Evolutionary conservation across 2,113 vertebrate species (phyloP), one percentile per base, ranked within the genome.

Genomic region (Piaya cayana): DNA sequence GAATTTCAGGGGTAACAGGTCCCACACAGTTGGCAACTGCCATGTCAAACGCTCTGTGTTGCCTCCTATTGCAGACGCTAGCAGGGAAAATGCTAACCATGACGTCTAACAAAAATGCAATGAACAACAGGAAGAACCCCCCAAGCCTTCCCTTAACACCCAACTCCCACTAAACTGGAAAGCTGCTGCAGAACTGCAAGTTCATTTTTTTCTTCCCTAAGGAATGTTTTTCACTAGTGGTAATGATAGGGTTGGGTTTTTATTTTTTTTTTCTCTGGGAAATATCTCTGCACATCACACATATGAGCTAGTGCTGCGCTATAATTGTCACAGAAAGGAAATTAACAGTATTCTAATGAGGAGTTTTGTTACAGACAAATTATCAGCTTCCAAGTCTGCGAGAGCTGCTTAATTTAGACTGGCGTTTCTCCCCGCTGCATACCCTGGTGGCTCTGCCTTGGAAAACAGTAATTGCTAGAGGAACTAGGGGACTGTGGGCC

Each of bases 331-430:
- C 93, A 82, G 94, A 95, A 95, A 96, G 95, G 94, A 97, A 98
- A 98, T 97, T 96, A 97, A 97, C 96, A 97, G 71, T 43, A 65
- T 97, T 97, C 96, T 97, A 97, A 98, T 97, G 97, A 97, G 97
- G 95, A 96, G 85, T 97, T 96, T 97, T 96, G 96, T 97, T 97
- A 95, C 94, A 97, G 97, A 93, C 96, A 96, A 95, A 96, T 97
- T 95, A 95, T 93, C 92, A 93, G 97, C 88, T 97, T 94, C 68
- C 79, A 75, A 93, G 32, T 89, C 87, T 96, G 92, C 77, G 95
- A 94, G 95, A 97, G 90, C 80, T 92, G 97, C 97, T 97, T 97
- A 95, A 91, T 97, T 98, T 97, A 95, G 92, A 97, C 95, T 92
- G 94, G 89, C 95, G 86, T 97, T 97, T 96, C 95, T 95, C 86